Evolutionary conservation across 2,888 invertebrate species (phyloP).

Genomic region (Plagodis pulveraria): DNA sequence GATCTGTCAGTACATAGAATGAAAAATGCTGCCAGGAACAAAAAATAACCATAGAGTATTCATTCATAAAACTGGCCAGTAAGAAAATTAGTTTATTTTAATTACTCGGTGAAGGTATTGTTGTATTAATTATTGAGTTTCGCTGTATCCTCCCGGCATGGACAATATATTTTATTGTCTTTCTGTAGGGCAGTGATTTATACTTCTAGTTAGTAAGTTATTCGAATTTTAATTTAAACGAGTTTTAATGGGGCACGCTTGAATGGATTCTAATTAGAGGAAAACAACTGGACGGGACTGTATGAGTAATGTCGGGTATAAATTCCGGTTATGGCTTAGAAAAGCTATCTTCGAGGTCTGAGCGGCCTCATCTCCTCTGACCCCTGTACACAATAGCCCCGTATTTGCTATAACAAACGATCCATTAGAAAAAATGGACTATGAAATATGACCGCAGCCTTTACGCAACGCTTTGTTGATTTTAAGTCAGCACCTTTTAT

Average conservation of each 20-base stretch:
- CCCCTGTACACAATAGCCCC: conserved; percentile 66
- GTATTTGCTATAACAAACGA: conserved; percentile 75
- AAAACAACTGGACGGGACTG: conserved; percentile 73
- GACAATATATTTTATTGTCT: conserved; percentile 85
- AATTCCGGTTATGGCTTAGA: conserved; percentile 76
- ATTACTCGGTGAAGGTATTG: conserved; percentile 78
- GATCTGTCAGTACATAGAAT: conserved; percentile 78
- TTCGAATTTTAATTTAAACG: conserved; percentile 83
- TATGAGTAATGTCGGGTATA: conserved; percentile 81
- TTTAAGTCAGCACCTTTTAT: conserved; percentile 31
- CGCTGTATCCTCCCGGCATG: conserved; percentile 54
- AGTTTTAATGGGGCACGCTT: conserved; percentile 81
- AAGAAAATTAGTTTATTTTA: conserved; percentile 83
- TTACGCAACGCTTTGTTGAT: conserved; percentile 47
- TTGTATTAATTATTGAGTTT: conserved; percentile 78
- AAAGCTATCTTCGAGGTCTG: conserved; percentile 55
- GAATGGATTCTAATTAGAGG: conserved; percentile 84
- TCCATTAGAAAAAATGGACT: conserved; percentile 66
- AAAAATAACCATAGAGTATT: conserved; percentile 60
- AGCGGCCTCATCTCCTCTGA: conserved; percentile 45
- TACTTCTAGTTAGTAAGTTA: conserved; percentile 84
- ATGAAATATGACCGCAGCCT: conserved; percentile 61
- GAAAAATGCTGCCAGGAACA: conserved; percentile 77
- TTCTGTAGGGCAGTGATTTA: conserved; percentile 76
- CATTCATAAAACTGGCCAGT: conserved; percentile 77